phyloP scores from a whole-genome alignment of 2,113 vertebrate species.

The Hemichromis elongatus region DNA sequence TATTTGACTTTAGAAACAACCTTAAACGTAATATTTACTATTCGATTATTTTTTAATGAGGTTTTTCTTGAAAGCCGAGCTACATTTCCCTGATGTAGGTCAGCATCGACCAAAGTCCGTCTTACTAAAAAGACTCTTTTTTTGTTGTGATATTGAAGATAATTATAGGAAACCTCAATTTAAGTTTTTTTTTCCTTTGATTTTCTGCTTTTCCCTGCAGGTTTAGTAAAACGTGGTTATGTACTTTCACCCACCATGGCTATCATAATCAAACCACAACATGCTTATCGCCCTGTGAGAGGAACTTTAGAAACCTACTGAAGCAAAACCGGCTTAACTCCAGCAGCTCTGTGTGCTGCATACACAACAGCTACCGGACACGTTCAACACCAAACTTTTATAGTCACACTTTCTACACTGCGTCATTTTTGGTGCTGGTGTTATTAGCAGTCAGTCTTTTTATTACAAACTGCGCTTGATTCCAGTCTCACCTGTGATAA shows the following conservation, averaged over 20 bases:
- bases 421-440: neutral
- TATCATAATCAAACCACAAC: neutral
- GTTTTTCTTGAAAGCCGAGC: neutral
- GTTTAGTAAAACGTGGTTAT: rapidly evolving
- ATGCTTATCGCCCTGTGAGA: neutral
- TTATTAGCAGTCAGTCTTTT: neutral
- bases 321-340: neutral
- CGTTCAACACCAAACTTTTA: neutral
- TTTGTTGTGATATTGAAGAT: neutral
- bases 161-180: neutral
- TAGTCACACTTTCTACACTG: neutral
- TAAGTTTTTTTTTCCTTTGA: neutral
- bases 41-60: neutral
- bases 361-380: neutral
- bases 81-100: neutral
- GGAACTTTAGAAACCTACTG: neutral
- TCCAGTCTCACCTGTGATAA: constrained; percentile 61
- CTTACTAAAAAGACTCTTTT: neutral
- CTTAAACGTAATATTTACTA: neutral
- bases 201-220: neutral
- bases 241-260: neutral
- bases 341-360: neutral
- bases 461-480: neutral
- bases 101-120: neutral
- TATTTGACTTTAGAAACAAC: neutral